These are phyloP conservation scores for Drosophila yakuba DNA, from an alignment of 1,140 invertebrate species.

Conservation along the genomic window DNA sequence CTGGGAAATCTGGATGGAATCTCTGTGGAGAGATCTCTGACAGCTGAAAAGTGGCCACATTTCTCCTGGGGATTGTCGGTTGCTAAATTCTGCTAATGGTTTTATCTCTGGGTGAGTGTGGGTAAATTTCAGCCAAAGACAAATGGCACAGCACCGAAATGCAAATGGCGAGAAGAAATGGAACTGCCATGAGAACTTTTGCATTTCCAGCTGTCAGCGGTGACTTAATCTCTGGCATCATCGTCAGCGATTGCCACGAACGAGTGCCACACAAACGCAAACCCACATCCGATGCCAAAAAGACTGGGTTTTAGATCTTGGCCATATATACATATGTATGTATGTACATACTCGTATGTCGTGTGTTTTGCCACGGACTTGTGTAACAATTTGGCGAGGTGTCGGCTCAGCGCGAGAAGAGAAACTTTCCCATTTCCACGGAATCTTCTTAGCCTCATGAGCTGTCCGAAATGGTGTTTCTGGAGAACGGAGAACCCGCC, in stretches of 20 bases:
- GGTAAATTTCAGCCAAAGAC: slow-evolving; percentile 56
- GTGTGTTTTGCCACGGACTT: slow-evolving; percentile 14
- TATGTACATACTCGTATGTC: neutral
- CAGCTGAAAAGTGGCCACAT: slow-evolving; percentile 79
- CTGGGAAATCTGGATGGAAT: slow-evolving; percentile 65
- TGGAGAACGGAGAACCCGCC: slow-evolving; percentile 26
- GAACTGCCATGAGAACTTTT: slow-evolving; percentile 76
- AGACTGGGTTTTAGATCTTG: slow-evolving; percentile 7
- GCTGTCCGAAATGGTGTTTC: slow-evolving; percentile 50
- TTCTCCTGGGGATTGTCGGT: slow-evolving; percentile 70
- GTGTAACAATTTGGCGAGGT: slow-evolving; percentile 74
- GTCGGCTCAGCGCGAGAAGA: slow-evolving; percentile 56
- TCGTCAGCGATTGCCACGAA: slow-evolving; percentile 27
- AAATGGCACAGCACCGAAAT: slow-evolving; percentile 49
- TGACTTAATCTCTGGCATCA: slow-evolving; percentile 76
- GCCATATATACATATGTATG: neutral
- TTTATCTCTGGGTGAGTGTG: slow-evolving; percentile 66
- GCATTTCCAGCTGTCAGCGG: slow-evolving; percentile 38
- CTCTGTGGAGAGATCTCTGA: slow-evolving; percentile 51
- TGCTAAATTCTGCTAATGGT: slow-evolving; percentile 83
- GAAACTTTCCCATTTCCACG: slow-evolving; percentile 57
- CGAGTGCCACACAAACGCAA: slow-evolving; percentile 36
- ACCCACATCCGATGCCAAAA: slow-evolving; percentile 52
- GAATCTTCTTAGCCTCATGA: slow-evolving; percentile 34
- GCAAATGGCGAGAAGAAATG: slow-evolving; percentile 76